phyloP scores from a whole-genome alignment of 2,113 vertebrate species.

The Psilopogon haemacephalus region DNA sequence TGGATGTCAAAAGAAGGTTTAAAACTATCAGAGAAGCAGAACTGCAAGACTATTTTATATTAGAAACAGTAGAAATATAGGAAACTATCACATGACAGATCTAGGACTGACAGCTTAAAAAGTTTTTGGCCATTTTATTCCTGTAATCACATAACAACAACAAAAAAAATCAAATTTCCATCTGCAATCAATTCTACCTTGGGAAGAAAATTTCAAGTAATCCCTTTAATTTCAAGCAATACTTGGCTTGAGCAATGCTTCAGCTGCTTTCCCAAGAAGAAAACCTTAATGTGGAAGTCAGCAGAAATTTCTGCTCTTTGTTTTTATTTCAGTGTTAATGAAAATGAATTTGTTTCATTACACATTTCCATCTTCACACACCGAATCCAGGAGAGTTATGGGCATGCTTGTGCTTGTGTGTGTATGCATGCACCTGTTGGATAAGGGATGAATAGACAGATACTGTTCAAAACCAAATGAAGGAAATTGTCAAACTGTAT shows the following conservation, averaged over 20 bases:
- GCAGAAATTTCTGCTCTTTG: background rate
- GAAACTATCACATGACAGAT: background rate
- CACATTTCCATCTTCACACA: background rate
- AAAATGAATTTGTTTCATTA: background rate
- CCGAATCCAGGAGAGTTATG: background rate
- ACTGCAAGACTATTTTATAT: background rate
- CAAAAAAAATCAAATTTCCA: background rate
- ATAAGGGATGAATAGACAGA: background rate
- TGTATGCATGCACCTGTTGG: background rate
- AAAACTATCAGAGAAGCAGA: background rate
- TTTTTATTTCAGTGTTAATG: background rate
- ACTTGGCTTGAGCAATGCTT: background rate
- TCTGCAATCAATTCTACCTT: background rate
- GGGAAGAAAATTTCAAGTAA: background rate
- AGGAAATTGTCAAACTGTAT: background rate
- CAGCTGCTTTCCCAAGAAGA: background rate
- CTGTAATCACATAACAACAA: background rate
- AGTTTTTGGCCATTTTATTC: background rate
- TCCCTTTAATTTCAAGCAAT: background rate
- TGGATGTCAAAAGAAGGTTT: background rate
- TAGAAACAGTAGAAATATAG: background rate
- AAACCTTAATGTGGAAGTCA: background rate
- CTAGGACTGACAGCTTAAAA: background rate
- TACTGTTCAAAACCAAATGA: background rate
- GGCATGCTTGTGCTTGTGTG: fast-evolving